Evolutionary conservation across 2,113 vertebrate species (phyloP), one percentile per base, ranked within the genome.

Genomic region (Chloropsis hardwickii): DNA sequence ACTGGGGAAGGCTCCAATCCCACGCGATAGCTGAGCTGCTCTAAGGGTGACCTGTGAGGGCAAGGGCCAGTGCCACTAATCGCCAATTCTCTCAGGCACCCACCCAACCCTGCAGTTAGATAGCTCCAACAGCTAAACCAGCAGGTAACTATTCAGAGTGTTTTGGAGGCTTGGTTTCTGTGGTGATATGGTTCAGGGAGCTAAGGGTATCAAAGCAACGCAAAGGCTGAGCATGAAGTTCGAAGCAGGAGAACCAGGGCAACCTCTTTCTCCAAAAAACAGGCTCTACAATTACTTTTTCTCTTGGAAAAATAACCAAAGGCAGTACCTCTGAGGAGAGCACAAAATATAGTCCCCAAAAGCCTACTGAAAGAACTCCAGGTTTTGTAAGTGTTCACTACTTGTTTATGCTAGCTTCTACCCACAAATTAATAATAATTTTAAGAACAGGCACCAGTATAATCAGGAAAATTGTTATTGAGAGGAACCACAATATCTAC

Each of bases 1-100:
- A 6, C 17, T 6, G 9, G 10, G 35, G 28, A 50, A 79, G 80
- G 62, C 80, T 64, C 25, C 40, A 11, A 20, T 9, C 86, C 57
- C 58, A 31, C 11, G 5, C 0, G 0, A 25, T 17, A 47, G 69
- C 51, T 44, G 23, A 77, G 11, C 15, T 8, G 22, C 76, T 14
- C 14, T 3, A 28, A 45, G 0, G 2, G 25, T 39, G 23, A 81
- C 39, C 61, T 7, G 23, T 0, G 3, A 85, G 37, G n/a, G 22
- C 0, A 2, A 69, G 58, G 31, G 24, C 39, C 66, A 54, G 35
- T 14, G 45, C 53, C 47, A 4, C 21, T 7, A 18, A 45, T 2
- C 12, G 25, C 16, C 9, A 1, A 11, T 8, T 45, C 56, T n/a
- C 67, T 56, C 5, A 37, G 0, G 4, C 33, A 5, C 24, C 28